A percentile compares a stretch with the other conserved stretches of the same genome.
phyloP scores from a whole-genome alignment of 2,888 invertebrate genomes.

The Eristalis arbustorum region DNA sequence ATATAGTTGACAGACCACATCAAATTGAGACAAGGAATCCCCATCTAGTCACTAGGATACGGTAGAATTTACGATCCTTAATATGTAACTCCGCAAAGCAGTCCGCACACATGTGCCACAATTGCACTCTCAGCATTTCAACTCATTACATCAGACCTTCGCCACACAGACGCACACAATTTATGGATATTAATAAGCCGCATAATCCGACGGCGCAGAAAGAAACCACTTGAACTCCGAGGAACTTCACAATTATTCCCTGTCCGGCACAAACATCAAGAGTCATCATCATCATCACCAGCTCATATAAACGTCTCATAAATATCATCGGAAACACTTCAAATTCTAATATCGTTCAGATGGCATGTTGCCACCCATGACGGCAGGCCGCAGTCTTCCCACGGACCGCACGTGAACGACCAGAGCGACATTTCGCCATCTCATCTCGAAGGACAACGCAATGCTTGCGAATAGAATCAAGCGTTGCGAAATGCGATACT shows the following conservation, averaged over 20 bases:
- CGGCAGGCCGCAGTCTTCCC: background rate
- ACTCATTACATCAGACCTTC: conserved; percentile 21
- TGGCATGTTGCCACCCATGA: conserved; percentile 56
- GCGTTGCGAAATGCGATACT: conserved; percentile 65
- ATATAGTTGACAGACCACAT: background rate
- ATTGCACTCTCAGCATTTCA: conserved; percentile 8
- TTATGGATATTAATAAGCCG: conserved; percentile 63
- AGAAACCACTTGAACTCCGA: background rate
- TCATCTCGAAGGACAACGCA: conserved; percentile 38
- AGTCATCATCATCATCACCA: conserved; percentile 67
- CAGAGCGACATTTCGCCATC: conserved; percentile 29
- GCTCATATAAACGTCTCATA: conserved; percentile 70
- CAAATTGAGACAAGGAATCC: background rate
- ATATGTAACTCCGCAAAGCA: conserved; percentile 3
- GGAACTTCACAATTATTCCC: conserved; percentile 17
- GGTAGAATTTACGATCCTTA: conserved; percentile 33
- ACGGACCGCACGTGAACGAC: background rate
- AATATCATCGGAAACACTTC: conserved; percentile 68
- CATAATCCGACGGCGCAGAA: conserved; percentile 26
- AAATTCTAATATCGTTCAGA: conserved; percentile 60
- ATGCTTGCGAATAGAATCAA: conserved; percentile 54
- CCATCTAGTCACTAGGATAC: background rate
- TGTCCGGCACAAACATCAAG: conserved; percentile 34
- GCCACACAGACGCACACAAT: conserved; percentile 26
- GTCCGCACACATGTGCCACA: background rate